Base-by-base conservation (phyloP, 1,140 invertebrate genomes). In the Hyles euphorbiae region DNA sequence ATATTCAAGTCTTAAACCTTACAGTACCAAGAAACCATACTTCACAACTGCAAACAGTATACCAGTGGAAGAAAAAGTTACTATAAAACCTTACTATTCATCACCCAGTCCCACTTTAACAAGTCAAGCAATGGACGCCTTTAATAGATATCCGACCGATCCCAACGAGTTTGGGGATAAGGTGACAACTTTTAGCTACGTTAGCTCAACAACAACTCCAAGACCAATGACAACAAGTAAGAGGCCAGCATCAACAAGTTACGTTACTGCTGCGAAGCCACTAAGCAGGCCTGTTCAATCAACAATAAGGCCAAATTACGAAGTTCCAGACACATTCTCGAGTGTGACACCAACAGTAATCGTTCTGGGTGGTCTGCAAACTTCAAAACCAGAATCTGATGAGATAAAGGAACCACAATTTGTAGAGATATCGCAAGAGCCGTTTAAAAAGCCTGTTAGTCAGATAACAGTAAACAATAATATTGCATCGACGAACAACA, bases 301-400 rank as follows among this genome's bases (percentile, higher is more conserved):
- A 53, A 61, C 76, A 22, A 54, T 65, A n/a, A 56, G 77, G 34
- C 68, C 75, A 34, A 76, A 61, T 58, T 90, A 74, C 60, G 84
- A 78, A 51, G 68, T 57, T 54, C 74, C 68, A 8, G 89, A 89
- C 50, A 78, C 76, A 10, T 90, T 89, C 67, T 84, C 90, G 3
- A 91, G 90, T 58, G 93, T 93, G 8, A 93, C 93, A 6, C 94
- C 94, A 5, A 94, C 94, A 0, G 91, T 95, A 0, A 95, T 95
- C 33, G 93, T 95, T 10, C 71, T 95, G 3, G 91, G 92, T 8
- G 91, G 67, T 56, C 72, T 80, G 34, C 76, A 82, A 67, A 76
- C 78, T 49, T 74, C 64, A 46, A 83, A 82, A 58, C 83, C 87
- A 12, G 74, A 75, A 8, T 76, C 87, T 50, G 73, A 83, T 61